A percentile compares a stretch with the other conserved stretches of the same genome.
These are phyloP conservation scores for Chrysomallon squamiferum DNA, from an alignment of 1,140 invertebrate genomes.

Conservation along the genomic window DNA sequence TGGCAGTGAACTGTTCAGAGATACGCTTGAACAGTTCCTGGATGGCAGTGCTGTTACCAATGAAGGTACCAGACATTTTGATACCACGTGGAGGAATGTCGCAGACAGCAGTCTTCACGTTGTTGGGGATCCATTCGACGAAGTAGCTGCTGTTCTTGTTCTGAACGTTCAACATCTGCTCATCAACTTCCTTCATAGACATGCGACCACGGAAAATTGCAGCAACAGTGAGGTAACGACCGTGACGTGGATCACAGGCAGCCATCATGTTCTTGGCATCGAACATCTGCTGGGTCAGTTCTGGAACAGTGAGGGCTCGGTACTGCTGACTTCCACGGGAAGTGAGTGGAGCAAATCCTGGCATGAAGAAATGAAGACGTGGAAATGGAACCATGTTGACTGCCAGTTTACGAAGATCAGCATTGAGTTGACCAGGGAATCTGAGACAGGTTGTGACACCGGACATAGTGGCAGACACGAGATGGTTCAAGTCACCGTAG, in stretches of 20 bases:
- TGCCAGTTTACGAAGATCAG: slow-evolving; percentile 91
- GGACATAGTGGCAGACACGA: slow-evolving; percentile 71
- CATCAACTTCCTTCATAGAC: slow-evolving; percentile 93
- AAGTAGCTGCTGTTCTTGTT: slow-evolving; percentile 87
- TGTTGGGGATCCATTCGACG: slow-evolving; percentile 76
- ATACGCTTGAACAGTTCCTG: slow-evolving; percentile 81
- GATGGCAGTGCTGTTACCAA: slow-evolving; percentile 73
- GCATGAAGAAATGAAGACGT: slow-evolving; percentile 96
- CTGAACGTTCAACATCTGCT: slow-evolving; percentile 78
- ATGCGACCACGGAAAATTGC: slow-evolving; percentile 92
- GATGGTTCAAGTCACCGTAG: slow-evolving; percentile 70
- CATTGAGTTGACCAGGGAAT: slow-evolving; percentile 71
- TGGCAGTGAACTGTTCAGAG: slow-evolving; percentile 69
- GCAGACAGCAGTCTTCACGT: slow-evolving; percentile 81
- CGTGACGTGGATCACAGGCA: slow-evolving; percentile 84
- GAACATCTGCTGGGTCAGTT: slow-evolving; percentile 77
- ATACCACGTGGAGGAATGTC: slow-evolving; percentile 91
- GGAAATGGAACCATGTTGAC: slow-evolving; percentile 98
- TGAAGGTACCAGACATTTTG: slow-evolving; percentile 89
- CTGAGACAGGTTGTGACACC: slow-evolving; percentile 75
- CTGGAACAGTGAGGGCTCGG: slow-evolving; percentile 75
- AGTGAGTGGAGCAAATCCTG: slow-evolving; percentile 92
- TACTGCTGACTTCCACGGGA: slow-evolving; percentile 71
- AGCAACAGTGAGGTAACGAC: slow-evolving; percentile 90
- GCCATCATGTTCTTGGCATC: slow-evolving; percentile 90